A percentile compares a stretch with the other conserved stretches of the same genome.
phyloP scores from a whole-genome alignment of 2,113 vertebrate genomes.

The Galemys pyrenaicus region DNA sequence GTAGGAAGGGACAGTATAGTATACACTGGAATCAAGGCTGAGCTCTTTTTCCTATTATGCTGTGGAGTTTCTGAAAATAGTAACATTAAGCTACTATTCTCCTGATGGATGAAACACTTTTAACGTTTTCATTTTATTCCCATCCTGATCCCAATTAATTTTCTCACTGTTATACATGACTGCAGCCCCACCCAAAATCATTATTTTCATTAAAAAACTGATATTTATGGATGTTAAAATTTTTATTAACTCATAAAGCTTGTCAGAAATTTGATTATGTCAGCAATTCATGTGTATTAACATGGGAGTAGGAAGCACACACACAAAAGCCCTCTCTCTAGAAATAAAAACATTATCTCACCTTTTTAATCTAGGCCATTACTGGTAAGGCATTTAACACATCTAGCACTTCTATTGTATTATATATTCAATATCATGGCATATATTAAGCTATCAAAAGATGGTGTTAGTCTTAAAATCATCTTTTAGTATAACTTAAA shows the following conservation, averaged over 20 bases:
- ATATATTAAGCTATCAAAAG: not conserved
- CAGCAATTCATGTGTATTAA: not conserved
- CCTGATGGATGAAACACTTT: not conserved
- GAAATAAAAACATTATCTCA: not conserved
- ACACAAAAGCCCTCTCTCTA: not conserved
- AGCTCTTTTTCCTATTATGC: not conserved
- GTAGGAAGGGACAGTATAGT: not conserved
- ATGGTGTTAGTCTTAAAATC: not conserved
- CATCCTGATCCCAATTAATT: not conserved
- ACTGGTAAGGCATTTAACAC: not conserved
- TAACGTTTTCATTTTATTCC: not conserved
- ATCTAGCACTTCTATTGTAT: not conserved
- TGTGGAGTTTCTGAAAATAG: not conserved
- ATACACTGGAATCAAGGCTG: not conserved
- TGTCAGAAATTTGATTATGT: not conserved
- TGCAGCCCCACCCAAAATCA: not conserved
- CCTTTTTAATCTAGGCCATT: not conserved
- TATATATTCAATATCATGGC: not conserved
- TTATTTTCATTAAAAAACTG: not conserved
- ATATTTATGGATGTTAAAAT: not conserved
- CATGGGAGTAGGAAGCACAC: not conserved
- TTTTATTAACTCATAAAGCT: not conserved
- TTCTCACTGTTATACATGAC: not conserved
- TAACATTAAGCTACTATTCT: not conserved
- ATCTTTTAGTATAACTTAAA: not conserved